Conservation (phyloP, 2,113 vertebrate genomes). For the Gopherus evgoodei region DNA sequence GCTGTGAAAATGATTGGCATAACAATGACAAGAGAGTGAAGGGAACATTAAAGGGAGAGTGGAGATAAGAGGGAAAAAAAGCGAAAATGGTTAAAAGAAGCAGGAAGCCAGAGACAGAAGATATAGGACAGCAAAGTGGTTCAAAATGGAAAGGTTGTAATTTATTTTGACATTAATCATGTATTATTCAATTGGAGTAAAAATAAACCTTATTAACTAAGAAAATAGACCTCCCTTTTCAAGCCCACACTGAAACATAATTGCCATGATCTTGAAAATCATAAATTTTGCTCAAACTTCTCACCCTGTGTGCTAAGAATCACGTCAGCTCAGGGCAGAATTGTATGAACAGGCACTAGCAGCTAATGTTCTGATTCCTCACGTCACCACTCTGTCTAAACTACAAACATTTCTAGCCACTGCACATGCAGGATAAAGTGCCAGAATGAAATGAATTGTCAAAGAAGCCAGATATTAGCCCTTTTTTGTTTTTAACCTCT, state of each 20-base stretch:
- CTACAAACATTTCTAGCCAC: neutral
- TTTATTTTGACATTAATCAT: conserved; percentile 74
- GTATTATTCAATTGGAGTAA: conserved; percentile 76
- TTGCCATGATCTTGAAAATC: neutral
- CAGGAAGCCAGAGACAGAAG: conserved; percentile 39
- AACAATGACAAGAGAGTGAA: conserved; percentile 21
- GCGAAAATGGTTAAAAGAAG: conserved; percentile 57
- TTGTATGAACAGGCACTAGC: neutral
- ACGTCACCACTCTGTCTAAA: neutral
- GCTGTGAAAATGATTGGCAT: conserved; percentile 46
- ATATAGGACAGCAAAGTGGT: conserved; percentile 53
- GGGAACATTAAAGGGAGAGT: conserved; percentile 36
- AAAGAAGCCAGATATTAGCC: neutral
- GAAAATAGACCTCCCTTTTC: conserved; percentile 71
- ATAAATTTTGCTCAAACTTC: neutral
- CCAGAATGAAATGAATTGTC: neutral
- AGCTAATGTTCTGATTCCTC: neutral
- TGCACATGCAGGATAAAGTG: accelerated
- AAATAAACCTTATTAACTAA: conserved; percentile 77
- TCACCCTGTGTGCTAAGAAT: accelerated
- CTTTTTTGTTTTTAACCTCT: neutral
- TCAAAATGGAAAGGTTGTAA: conserved; percentile 66
- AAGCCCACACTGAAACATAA: conserved; percentile 27
- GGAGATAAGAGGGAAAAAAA: conserved; percentile 12
- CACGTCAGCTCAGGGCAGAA: neutral